A percentile compares a stretch with the other conserved stretches of the same genome.
phyloP scores from a whole-genome alignment of 1,140 invertebrate species.

The Drosophila hydei region DNA sequence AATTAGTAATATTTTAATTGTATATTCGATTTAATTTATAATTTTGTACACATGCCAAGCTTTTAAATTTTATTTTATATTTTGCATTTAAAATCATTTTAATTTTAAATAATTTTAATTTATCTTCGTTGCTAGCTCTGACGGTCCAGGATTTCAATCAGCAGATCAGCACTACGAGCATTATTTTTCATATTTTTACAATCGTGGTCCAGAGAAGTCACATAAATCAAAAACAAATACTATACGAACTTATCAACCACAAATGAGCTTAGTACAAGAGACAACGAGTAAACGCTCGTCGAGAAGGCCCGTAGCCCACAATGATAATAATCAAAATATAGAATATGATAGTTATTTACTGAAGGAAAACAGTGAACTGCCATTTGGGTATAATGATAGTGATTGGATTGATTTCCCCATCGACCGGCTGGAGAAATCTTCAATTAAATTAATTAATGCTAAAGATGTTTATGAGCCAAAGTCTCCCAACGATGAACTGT shows the following conservation, averaged over 20 bases:
- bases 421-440: conserved; percentile 2
- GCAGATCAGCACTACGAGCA: conserved; percentile 72
- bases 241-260: conserved; percentile 45
- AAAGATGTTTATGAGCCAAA: conserved; percentile 45
- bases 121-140: conserved; percentile 38
- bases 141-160: conserved; percentile 46
- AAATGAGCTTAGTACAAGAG: conserved; percentile 67
- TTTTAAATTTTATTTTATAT: too few relatives aligned
- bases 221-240: conserved; percentile 34
- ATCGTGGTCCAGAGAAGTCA: conserved; percentile 52
- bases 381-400: conserved; percentile 40
- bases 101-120: background rate
- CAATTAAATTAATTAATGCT: conserved; percentile 20
- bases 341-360: conserved; percentile 55
- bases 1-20: background rate
- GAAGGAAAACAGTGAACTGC: conserved; percentile 62
- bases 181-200: conserved; percentile 79
- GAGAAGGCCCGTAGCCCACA: conserved; percentile 23
- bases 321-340: conserved; percentile 49
- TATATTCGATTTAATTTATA: too few relatives aligned
- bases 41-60: too few relatives aligned
- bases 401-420: conserved; percentile 39
- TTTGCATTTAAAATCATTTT: background rate
- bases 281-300: conserved; percentile 30
- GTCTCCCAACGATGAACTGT: conserved; percentile 34